phyloP scores from a whole-genome alignment of 2,888 invertebrate species.

The Rotaria magnacalcarata region DNA sequence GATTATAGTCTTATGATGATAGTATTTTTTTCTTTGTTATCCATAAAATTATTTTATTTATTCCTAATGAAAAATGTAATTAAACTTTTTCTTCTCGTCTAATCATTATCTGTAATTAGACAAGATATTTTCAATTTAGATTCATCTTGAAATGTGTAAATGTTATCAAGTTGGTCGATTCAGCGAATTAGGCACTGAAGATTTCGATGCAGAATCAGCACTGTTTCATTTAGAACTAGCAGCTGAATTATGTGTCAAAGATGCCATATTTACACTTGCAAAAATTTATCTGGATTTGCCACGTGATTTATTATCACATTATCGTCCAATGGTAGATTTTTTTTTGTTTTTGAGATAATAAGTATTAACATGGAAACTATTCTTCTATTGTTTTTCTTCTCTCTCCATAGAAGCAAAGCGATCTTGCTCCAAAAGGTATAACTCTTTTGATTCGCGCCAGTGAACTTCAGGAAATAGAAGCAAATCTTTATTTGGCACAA shows the following conservation, averaged over 20 bases:
- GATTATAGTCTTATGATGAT: too few species aligned
- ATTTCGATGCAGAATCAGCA: constrained; percentile 62
- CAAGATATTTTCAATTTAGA: constrained; percentile 50
- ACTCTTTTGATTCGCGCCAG: constrained; percentile 61
- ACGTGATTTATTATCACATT: constrained; percentile 61
- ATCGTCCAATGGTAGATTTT: constrained; percentile 54
- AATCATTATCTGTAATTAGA: neutral
- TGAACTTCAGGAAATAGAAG: constrained; percentile 61
- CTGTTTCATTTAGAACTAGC: constrained; percentile 63
- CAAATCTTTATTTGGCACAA: constrained; percentile 62
- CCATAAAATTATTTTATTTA: too few species aligned
- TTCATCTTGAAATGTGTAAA: constrained; percentile 63
- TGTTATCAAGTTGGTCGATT: constrained; percentile 64
- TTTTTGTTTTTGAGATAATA: neutral
- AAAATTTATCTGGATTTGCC: constrained; percentile 61
- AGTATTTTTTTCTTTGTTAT: too few species aligned
- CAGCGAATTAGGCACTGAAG: constrained; percentile 49
- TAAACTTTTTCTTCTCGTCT: too few species aligned
- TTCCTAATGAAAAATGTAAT: too few species aligned
- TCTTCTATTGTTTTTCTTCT: neutral
- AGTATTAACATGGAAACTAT: too few species aligned
- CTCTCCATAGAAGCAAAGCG: constrained; percentile 47
- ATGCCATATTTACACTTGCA: constrained; percentile 62
- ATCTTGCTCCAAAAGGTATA: constrained; percentile 56
- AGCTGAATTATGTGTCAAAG: constrained; percentile 62